Evolutionary conservation across 2,113 vertebrate species (phyloP), one percentile per base, ranked within the genome.

Genomic region (Boleophthalmus pectinirostris): DNA sequence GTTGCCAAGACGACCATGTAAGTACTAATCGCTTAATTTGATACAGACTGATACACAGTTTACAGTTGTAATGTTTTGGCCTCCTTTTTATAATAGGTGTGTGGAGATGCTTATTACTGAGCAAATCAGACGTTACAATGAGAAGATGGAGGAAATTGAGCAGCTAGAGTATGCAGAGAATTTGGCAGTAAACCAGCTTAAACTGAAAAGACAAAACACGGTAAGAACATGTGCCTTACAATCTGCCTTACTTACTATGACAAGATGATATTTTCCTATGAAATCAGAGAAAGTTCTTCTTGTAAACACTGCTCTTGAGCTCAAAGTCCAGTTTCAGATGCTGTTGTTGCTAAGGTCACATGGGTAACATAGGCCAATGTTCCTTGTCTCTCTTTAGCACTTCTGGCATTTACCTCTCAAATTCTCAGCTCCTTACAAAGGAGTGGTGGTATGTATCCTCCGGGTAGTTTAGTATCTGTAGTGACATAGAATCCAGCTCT

Each of bases 41-140:
- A 3, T 14, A 49, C 11, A 33, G n/a, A 64, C 25, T 18, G 15
- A 9, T 18, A 18, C 25, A 18, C 25, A 14, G 12, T 33, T 16
- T 24, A 33, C 24, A 61, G 25, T 61, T 33, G 25, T 61, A 61
- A 61, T 61, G 12, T 68, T 20, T 2, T 18, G 6, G 2, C 51
- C 51, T 54, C 7, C 51, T 54, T 54, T 54, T 54, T 54, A 20
- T 54, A n/a, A 54, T 72, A 99, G 98, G 70, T 99, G 97, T 64
- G 93, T 99, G 21, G 98, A 99, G 91, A 96, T 98, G 95, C 87
- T 99, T 68, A 95, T 99, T 84, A 95, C 94, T 11, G 98, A 99
- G 80, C 98, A 99, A 93, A 95, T 96, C 89, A 89, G 96, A 78
- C 94, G 90, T 71, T 99, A 99, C 93, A 98, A 95, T 66, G 92